Evolutionary conservation across 2,113 vertebrate species (phyloP).

Genomic region (Macquaria australasica): DNA sequence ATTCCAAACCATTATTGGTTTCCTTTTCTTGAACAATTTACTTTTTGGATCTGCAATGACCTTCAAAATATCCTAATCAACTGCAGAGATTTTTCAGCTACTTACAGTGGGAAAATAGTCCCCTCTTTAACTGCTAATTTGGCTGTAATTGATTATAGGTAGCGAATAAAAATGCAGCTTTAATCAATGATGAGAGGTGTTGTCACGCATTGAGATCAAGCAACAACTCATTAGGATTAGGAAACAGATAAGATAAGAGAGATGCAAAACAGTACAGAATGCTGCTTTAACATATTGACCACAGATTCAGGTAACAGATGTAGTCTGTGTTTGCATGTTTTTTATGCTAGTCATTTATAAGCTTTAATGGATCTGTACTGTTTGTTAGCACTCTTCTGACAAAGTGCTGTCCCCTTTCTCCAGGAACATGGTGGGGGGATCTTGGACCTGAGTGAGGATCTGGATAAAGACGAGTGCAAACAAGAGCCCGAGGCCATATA

Average conservation of each 20-base stretch:
- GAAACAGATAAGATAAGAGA: conserved; percentile 58
- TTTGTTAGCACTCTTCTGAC: background rate
- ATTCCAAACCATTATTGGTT: background rate
- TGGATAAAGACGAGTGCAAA: conserved; percentile 97
- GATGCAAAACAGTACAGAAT: conserved; percentile 54
- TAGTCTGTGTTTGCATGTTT: conserved; percentile 1
- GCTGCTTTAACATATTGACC: conserved; percentile 31
- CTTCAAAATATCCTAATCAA: background rate
- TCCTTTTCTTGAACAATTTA: background rate
- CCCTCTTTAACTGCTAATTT: conserved; percentile 18
- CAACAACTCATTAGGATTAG: conserved; percentile 48
- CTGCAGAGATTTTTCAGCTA: background rate
- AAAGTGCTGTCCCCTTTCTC: conserved; percentile 3
- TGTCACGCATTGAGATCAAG: conserved; percentile 3
- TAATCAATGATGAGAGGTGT: conserved; percentile 50
- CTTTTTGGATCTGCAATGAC: background rate
- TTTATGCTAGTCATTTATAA: background rate
- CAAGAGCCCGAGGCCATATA: conserved; percentile 97
- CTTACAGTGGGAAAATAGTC: background rate
- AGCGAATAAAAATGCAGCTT: conserved; percentile 47
- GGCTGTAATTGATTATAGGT: conserved; percentile 27
- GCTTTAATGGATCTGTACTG: background rate
- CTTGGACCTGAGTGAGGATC: conserved; percentile 93
- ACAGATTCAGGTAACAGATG: conserved; percentile 21
- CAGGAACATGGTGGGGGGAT: conserved; percentile 90